phyloP scores from a whole-genome alignment of 2,113 vertebrate species.

The Isurus oxyrinchus region DNA sequence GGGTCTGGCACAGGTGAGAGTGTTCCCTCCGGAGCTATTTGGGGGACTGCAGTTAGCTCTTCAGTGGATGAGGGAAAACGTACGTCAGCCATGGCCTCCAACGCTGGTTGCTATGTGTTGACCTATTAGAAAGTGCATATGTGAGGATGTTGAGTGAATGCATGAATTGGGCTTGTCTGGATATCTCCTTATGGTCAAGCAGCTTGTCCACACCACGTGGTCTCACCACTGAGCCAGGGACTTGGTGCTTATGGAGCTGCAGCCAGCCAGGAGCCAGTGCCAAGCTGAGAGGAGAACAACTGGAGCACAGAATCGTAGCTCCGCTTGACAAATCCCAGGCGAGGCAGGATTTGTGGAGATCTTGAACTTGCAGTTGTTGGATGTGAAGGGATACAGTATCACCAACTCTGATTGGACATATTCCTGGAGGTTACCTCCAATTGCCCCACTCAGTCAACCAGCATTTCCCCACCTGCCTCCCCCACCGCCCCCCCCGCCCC shows the following conservation, averaged over 20 bases:
- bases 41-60: too few species aligned
- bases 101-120: not conserved
- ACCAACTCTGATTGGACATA: not conserved
- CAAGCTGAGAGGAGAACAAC: not conserved
- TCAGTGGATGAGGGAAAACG: too few species aligned
- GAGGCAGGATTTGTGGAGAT: not conserved
- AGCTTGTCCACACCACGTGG: not conserved
- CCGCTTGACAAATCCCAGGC: not conserved
- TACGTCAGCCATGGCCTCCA: too few species aligned
- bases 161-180: not conserved
- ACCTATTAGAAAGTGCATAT: not conserved
- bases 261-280: not conserved
- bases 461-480: too few species aligned
- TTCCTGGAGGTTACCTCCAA: not conserved
- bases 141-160: not conserved
- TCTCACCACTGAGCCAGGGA: not conserved
- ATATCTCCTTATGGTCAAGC: not conserved
- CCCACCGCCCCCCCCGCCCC: too few species aligned
- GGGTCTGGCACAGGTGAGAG: too few species aligned
- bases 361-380: not conserved
- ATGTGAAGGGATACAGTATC: not conserved
- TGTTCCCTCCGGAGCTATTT: too few species aligned
- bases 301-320: too few species aligned
- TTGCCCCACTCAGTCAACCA: too few species aligned
- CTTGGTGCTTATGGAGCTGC: not conserved